phyloP scores from a whole-genome alignment of 2,888 invertebrate species.

The Cerastoderma edule region DNA sequence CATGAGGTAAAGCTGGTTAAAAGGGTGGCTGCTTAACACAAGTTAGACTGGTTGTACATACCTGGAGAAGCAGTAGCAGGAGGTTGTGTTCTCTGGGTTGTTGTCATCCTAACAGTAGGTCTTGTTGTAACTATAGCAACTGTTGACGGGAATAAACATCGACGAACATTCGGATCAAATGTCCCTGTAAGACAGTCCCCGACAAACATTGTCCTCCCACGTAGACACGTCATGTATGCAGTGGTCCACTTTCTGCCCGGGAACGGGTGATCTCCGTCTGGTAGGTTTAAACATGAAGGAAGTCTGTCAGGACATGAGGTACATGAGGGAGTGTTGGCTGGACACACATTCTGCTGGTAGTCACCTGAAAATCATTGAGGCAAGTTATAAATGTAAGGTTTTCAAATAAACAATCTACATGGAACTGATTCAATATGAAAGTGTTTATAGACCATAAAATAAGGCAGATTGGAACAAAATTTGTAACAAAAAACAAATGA shows the following conservation, averaged over 20 bases:
- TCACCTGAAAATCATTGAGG: conserved; percentile 46
- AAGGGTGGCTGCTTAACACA: too few relatives aligned
- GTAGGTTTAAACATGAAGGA: conserved; percentile 59
- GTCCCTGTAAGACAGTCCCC: conserved; percentile 48
- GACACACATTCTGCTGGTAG: conserved; percentile 57
- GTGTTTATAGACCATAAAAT: too few relatives aligned
- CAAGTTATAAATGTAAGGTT: not conserved
- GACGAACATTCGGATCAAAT: conserved; percentile 48
- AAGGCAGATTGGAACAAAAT: too few relatives aligned
- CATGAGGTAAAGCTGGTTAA: too few relatives aligned
- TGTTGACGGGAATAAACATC: conserved; percentile 41
- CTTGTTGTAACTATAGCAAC: not conserved
- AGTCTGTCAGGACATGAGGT: conserved; percentile 55
- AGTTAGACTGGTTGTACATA: too few relatives aligned
- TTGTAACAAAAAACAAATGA: too few relatives aligned
- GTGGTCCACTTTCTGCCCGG: conserved; percentile 48
- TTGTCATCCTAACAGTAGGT: conserved; percentile 13
- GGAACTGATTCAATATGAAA: too few relatives aligned
- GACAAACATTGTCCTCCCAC: conserved; percentile 54
- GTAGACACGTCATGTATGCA: conserved; percentile 55
- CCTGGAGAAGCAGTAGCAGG: conserved; percentile 11
- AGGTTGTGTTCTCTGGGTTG: not conserved
- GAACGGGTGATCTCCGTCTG: conserved; percentile 59
- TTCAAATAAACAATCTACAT: not conserved
- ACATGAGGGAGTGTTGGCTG: conserved; percentile 31